phyloP scores from a whole-genome alignment of 2,888 invertebrate species.

The Platycheirus albimanus region DNA sequence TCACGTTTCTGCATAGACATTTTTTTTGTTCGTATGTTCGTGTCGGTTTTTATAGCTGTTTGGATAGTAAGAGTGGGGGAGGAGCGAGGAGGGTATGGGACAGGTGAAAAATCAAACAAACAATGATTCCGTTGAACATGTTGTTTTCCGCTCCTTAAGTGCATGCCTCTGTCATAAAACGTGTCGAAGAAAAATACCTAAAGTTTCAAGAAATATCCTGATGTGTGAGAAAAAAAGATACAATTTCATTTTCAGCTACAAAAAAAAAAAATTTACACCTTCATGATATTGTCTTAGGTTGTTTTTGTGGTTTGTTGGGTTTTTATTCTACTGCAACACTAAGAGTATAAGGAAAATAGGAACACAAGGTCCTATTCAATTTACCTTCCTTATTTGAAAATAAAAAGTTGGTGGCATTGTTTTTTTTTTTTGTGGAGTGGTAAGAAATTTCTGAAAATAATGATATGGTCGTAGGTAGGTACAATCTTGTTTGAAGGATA shows the following conservation, averaged over 20 bases:
- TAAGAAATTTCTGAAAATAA: too few species aligned
- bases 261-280: conserved; percentile 41
- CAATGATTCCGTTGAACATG: conserved; percentile 71
- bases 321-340: conserved; percentile 30
- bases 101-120: conserved; percentile 57
- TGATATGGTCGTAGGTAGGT: too few species aligned
- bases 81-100: neutral
- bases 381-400: conserved; percentile 38
- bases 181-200: conserved; percentile 53
- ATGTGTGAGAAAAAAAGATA: conserved; percentile 23
- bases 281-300: conserved; percentile 23
- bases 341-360: conserved; percentile 45
- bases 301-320: conserved; percentile 1
- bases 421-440: neutral
- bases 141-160: conserved; percentile 73
- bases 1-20: conserved; percentile 45
- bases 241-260: conserved; percentile 32
- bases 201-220: conserved; percentile 18
- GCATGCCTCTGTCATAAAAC: conserved; percentile 73
- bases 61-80: neutral
- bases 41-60: neutral
- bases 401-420: neutral
- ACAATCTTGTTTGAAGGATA: too few species aligned
- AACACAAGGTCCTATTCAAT: conserved; percentile 65
- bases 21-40: neutral